phyloP scores from a whole-genome alignment of 2,888 invertebrate species.

The Dromius quadrimaculatus region DNA sequence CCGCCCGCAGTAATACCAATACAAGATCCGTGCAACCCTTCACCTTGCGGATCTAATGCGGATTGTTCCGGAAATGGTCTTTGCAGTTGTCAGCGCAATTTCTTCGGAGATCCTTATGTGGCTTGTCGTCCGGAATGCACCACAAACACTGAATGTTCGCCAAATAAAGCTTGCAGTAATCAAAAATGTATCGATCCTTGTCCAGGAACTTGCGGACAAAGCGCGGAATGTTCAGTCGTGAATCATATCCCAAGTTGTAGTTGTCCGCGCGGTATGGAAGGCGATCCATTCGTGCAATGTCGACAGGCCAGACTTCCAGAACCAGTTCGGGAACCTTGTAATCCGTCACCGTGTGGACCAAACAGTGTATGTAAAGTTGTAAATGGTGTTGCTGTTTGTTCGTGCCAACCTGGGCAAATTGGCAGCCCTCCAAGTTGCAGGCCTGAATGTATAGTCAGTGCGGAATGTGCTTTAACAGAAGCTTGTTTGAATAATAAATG shows the following conservation, averaged over 20 bases:
- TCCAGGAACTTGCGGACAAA: constrained; percentile 81
- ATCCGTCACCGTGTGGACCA: constrained; percentile 79
- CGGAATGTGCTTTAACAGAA: constrained; percentile 80
- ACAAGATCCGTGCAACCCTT: constrained; percentile 78
- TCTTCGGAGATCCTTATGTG: constrained; percentile 80
- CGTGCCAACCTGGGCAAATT: constrained; percentile 77
- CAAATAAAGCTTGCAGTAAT: constrained; percentile 80
- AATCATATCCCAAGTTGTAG: constrained; percentile 87
- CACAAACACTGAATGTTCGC: constrained; percentile 82
- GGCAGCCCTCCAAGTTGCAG: constrained; percentile 83
- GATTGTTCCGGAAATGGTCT: constrained; percentile 77
- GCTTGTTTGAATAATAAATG: constrained; percentile 88
- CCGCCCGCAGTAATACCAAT: constrained; percentile 58
- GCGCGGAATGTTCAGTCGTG: constrained; percentile 83
- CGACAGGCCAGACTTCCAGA: constrained; percentile 58
- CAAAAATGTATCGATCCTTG: constrained; percentile 86
- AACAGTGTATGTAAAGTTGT: constrained; percentile 75
- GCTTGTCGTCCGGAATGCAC: constrained; percentile 86
- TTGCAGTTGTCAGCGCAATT: constrained; percentile 79
- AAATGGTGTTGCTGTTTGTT: constrained; percentile 72
- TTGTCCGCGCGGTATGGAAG: constrained; percentile 78
- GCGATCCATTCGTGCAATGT: constrained; percentile 80
- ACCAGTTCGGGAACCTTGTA: constrained; percentile 73
- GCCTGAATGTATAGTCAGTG: constrained; percentile 84
- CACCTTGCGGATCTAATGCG: constrained; percentile 84